Conservation (phyloP, 2,113 vertebrate genomes). For the Prunella himalayana region DNA sequence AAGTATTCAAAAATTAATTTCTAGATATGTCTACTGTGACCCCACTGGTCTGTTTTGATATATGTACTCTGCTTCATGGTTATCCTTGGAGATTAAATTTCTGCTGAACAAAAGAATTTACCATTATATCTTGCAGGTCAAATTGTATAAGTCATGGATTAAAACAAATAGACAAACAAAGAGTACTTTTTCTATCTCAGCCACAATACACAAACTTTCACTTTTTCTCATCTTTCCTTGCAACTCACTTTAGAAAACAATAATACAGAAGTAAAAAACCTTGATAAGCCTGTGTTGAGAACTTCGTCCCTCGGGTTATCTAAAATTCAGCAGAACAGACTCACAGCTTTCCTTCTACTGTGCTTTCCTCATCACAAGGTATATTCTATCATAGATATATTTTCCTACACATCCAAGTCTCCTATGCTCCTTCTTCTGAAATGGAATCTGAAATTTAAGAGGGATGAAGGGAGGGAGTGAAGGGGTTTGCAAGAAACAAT, state of each 20-base stretch:
- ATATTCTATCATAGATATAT: background rate
- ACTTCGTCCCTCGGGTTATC: background rate
- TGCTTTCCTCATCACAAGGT: background rate
- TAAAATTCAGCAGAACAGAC: background rate
- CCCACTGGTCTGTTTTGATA: background rate
- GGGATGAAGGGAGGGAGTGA: fast-evolving
- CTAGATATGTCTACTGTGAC: background rate
- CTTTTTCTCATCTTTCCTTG: background rate
- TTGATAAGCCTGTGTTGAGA: background rate
- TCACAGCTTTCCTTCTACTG: background rate
- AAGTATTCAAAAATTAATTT: background rate
- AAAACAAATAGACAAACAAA: background rate
- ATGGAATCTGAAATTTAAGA: background rate
- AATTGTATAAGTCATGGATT: background rate
- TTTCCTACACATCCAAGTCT: background rate
- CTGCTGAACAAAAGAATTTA: background rate
- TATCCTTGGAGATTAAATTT: background rate
- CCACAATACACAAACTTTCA: background rate
- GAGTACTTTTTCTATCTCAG: background rate
- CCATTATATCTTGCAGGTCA: background rate
- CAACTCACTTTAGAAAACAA: background rate
- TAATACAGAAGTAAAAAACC: background rate
- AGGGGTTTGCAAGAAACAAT: background rate
- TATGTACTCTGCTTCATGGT: background rate
- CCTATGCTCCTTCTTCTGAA: background rate